Evolutionary conservation across 2,888 invertebrate genomes (phyloP), one percentile per base, ranked within the genome.

Genomic region (Limenitis camilla): DNA sequence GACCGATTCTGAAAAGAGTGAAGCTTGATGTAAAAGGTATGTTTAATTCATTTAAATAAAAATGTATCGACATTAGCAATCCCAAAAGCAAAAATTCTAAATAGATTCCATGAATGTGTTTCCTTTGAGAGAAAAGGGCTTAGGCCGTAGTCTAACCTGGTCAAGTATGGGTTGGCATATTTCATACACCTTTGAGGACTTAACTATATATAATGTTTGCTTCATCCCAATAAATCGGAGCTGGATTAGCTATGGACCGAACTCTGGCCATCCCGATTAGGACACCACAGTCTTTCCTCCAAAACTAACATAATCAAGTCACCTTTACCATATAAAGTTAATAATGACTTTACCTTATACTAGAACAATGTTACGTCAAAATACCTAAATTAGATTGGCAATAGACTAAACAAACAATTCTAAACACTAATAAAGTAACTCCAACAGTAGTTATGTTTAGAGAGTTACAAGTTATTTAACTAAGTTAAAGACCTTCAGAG

Each of bases 1-100:
- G 89, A 40, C 90, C 91, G 4, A 88, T 92, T 52, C 80, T 89
- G 10, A 88, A 89, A 56, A 87, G 83, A 70, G 80, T 94, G 55
- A 89, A 89, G 57, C 85, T 93, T 30, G 92, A 94, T 69, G 92
- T 94, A 39, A 89, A 93, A 77, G 94, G 94, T 95, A 76, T 89
- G 56, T 36, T n/a, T n/a, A n/a, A n/a, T n/a, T n/a, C n/a, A n/a
- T 35, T 30, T 11, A 8, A 41, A 45, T 11, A 31, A 27, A 35
- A 5, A n/a, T 27, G 9, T n/a, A 9, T 19, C 9, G 9, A 33
- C 19, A 33, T 33, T 33, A 27, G 19, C 19, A 1, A 6, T 9
- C 5, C 6, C 6, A 31, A 10, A 31, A 10, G 5, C 10, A 10
- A 10, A 1, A 5, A 42, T 39, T 10, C 5, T 7, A 39, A 19